Percentiles rank a stretch among this genome's conserved stretches.
Conservation (phyloP, 2,888 invertebrate genomes). For the Anthrax anthrax region DNA sequence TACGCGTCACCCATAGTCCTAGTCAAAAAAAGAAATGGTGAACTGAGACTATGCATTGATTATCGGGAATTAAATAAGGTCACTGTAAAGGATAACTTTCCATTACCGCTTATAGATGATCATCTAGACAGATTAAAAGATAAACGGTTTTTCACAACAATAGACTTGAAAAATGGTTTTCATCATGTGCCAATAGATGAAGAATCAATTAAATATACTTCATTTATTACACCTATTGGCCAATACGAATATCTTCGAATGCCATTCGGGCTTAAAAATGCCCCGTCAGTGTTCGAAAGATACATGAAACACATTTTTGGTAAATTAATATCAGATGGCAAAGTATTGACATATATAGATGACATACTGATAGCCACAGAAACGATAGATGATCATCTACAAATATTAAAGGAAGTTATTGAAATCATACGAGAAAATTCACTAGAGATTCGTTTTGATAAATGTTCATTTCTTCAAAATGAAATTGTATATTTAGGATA, state of each 20-base stretch:
- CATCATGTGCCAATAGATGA: conserved; percentile 9
- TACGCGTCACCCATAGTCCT: conserved; percentile 7
- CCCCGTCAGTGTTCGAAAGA: too few species aligned
- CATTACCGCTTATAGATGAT: conserved; percentile 6
- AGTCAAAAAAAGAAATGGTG: conserved; percentile 6
- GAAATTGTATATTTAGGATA: too few species aligned
- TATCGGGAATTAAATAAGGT: conserved; percentile 6
- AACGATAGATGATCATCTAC: conserved; percentile 11
- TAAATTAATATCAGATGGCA: conserved; percentile 5
- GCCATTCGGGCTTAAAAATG: too few species aligned
- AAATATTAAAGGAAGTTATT: conserved; percentile 7
- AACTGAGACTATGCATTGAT: conserved; percentile 6
- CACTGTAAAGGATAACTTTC: conserved; percentile 4
- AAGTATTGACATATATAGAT: conserved; percentile 13
- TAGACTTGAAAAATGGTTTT: conserved; percentile 13
- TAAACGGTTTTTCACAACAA: conserved; percentile 9
- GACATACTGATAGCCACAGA: conserved; percentile 15
- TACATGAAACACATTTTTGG: too few species aligned
- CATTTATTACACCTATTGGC: too few species aligned
- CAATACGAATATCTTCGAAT: too few species aligned
- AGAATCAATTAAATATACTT: conserved; percentile 13
- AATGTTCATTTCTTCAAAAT: too few species aligned
- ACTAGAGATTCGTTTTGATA: too few species aligned
- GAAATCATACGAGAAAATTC: too few species aligned
- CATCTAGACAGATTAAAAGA: conserved; percentile 5